Conservation (phyloP, 2,888 invertebrate genomes). For the Schrankia costaestrigalis region DNA sequence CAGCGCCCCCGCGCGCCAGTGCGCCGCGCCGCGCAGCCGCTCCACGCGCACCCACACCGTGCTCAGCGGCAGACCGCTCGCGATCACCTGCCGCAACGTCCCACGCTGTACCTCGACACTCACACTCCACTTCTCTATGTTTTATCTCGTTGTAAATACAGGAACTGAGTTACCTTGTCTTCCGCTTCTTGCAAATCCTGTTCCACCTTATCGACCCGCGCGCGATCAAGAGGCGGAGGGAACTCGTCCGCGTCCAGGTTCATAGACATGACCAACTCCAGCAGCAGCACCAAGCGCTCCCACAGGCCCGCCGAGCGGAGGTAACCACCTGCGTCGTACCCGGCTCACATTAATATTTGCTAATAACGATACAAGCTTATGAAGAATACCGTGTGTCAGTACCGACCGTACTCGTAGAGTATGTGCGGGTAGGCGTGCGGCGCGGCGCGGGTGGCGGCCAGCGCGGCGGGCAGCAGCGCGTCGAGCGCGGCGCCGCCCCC, state of each 20-base stretch:
- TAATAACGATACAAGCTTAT: no score
- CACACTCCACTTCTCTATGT: no score
- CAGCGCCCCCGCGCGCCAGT: constrained; percentile 86
- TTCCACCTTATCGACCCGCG: constrained; percentile 7
- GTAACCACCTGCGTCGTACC: constrained; percentile 32
- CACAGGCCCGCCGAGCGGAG: constrained; percentile 85
- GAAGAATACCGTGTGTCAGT: no score
- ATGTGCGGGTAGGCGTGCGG: constrained; percentile 47
- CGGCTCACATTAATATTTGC: not conserved
- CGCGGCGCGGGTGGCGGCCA: constrained; percentile 30
- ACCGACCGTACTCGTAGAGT: constrained; percentile 46
- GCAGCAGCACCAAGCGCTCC: constrained; percentile 87
- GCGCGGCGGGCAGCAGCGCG: constrained; percentile 25
- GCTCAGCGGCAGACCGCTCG: constrained; percentile 84
- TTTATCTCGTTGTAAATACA: no score
- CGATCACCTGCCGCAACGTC: constrained; percentile 34
- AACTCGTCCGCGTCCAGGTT: constrained; percentile 74
- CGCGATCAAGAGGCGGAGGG: constrained; percentile 32
- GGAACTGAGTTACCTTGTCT: constrained; percentile 26
- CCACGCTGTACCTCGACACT: not conserved
- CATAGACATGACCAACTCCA: constrained; percentile 84
- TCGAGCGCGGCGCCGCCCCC: constrained; percentile 23
- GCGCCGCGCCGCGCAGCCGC: constrained; percentile 85
- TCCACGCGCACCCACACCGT: constrained; percentile 89
- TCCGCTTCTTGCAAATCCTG: constrained; percentile 26